These are phyloP conservation scores for Neogobius melanostomus DNA, from an alignment of 2,113 vertebrate genomes.

Conservation along the genomic window DNA sequence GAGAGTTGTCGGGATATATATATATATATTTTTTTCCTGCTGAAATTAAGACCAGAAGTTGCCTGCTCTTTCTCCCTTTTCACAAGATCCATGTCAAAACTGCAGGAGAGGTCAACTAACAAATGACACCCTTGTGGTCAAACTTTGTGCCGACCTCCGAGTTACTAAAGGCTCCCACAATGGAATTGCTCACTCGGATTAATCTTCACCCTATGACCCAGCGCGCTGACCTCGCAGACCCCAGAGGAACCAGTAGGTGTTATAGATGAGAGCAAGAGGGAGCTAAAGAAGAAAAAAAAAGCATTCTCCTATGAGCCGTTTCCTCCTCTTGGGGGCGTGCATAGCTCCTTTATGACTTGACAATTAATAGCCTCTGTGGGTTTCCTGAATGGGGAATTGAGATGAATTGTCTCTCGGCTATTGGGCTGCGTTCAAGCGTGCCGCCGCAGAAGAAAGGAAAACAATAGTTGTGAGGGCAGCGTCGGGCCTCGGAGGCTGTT, in stretches of 20 bases:
- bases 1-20: constrained; percentile 35
- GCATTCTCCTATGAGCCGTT: constrained; percentile 39
- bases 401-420: constrained; percentile 69
- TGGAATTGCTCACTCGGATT: constrained; percentile 63
- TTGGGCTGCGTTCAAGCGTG: constrained; percentile 75
- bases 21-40: constrained; percentile 14
- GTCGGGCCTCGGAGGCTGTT: constrained; percentile 59
- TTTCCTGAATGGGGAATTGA: constrained; percentile 71
- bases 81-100: constrained; percentile 57
- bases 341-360: constrained; percentile 68
- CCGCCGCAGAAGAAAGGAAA: constrained; percentile 43
- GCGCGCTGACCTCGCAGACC: constrained; percentile 52
- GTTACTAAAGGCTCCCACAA: constrained; percentile 61
- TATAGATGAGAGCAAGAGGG: constrained; percentile 46
- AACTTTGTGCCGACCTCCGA: constrained; percentile 57
- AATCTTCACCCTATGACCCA: constrained; percentile 68
- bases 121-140: constrained; percentile 66
- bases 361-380: constrained; percentile 74
- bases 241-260: constrained; percentile 53
- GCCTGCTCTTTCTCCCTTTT: constrained; percentile 3
- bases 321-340: constrained; percentile 50
- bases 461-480: constrained; percentile 54
- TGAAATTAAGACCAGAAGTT: constrained; percentile 49
- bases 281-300: constrained; percentile 33
- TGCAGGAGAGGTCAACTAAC: constrained; percentile 68